Percentiles rank a stretch among this genome's conserved stretches.
Evolutionary conservation across 30 jellyfish, hydroid and myxozoan genomes (phyloP).

Genomic region (Aurelia sp.): DNA sequence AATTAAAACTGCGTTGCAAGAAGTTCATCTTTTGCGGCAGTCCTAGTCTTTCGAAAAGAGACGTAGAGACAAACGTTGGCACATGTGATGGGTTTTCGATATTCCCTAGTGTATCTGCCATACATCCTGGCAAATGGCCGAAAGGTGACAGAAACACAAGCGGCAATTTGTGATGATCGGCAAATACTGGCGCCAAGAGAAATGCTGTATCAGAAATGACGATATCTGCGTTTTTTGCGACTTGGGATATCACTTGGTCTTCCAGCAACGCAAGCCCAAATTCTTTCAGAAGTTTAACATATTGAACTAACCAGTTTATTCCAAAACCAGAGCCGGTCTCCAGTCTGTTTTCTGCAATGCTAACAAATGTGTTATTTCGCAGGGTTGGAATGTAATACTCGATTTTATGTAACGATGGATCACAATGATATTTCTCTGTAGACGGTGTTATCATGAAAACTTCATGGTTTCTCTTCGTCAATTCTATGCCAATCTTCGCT

Average conservation of each 20-base stretch:
- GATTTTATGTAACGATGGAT: neutral
- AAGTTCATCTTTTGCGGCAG: conserved; percentile 68
- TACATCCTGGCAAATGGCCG: conserved; percentile 68
- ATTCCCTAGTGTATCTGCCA: conserved; percentile 59
- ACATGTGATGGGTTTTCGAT: conserved; percentile 60
- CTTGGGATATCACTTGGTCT: conserved; percentile 14
- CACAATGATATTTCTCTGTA: conserved; percentile 38
- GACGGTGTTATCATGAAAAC: conserved; percentile 52
- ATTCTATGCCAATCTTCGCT: conserved; percentile 62
- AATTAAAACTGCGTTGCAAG: conserved; percentile 62
- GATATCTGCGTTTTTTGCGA: conserved; percentile 51
- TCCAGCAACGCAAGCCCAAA: conserved; percentile 53
- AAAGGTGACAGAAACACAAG: conserved; percentile 60
- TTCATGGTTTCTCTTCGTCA: conserved; percentile 46
- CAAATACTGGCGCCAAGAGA: conserved; percentile 53
- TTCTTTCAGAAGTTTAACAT: conserved; percentile 14
- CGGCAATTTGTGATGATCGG: conserved; percentile 64
- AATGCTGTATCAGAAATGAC: conserved; percentile 61
- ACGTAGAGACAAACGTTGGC: conserved; percentile 56
- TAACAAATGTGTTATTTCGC: conserved; percentile 36
- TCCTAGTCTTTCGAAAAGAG: conserved; percentile 56
- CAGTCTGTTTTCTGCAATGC: conserved; percentile 56
- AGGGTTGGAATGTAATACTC: conserved; percentile 19
- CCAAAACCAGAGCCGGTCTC: conserved; percentile 60
- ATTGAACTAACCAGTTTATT: conserved; percentile 57